Evolutionary conservation across 1,140 invertebrate species (phyloP), one percentile per base, ranked within the genome.

Genomic region (Hirudo medicinalis): DNA sequence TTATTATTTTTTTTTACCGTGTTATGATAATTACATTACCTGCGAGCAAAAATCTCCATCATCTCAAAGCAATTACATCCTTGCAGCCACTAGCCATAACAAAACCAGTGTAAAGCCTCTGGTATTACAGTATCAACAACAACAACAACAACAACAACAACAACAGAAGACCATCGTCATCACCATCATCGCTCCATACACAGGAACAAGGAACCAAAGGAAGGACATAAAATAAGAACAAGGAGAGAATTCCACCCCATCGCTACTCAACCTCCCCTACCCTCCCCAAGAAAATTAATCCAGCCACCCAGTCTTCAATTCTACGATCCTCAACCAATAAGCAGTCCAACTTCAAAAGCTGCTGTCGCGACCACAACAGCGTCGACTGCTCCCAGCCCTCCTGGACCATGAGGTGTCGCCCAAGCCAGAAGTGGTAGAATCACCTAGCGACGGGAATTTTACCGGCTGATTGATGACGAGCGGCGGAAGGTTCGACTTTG

Each of bases 401-500:
- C 67, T 68, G 25, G 22, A 32, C 22, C 67, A 29, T 29, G 22
- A 13, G 5, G 11, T 40, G 36, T 2, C 36, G 19, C 3, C 2
- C 13, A 6, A 15, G 32, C 36, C n/a, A 15, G 15, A 36, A 17
- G 15, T 22, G n/a, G 25, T 32, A 36, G n/a, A 36, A 63, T 15
- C 29, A 11, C 11, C 57, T 25, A 63, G 15, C 9, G 29, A 22
- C 57, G 11, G 22, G 57, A 63, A 63, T 20, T 32, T 20, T 13
- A 63, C 9, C 57, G 29, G 29, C 57, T 20, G 29, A 22, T 25
- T 54, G 53, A 49, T 53, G 49, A 70, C 69, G 49, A 20, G 5
- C 9, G 95, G 95, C 75, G 96, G 96, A 77, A 88, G 96, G 78
- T 99, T 99, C 85, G 96, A 99, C 86, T 99, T 99, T 85, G 96